Base-by-base conservation (phyloP, 2,113 vertebrate genomes). In the Otolemur garnettii region DNA sequence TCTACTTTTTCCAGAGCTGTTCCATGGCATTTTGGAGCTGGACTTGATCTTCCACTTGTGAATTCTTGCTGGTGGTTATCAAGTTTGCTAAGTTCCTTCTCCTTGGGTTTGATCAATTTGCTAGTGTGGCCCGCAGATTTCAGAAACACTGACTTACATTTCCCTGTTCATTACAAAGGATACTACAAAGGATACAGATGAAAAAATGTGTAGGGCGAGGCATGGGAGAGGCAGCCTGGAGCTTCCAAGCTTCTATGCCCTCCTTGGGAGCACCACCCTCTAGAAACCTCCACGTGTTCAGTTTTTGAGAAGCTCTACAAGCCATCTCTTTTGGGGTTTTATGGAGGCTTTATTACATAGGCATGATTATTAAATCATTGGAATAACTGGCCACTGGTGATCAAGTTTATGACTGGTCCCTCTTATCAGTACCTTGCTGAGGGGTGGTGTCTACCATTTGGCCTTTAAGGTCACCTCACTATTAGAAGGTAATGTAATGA, bases 401-500 rank as follows among this genome's bases (percentile, higher is more conserved):
- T 35, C 17, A n/a, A 35, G 17, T n/a, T 71, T 8, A 71, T n/a
- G 4, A 18, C 35, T 18, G 21, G 33, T n/a, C n/a, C 68, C n/a
- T 21, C 68, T 71, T 19, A 7, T 6, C 21, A 0, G 4, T 4
- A 26, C 10, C 42, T 80, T 0, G 0, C 57, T 33, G 7, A 13
- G n/a, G 69, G 53, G 13, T 28, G 10, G 26, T 62, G 45, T 66
- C 62, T 45, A 50, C 82, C 2, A 0, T 19, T 5, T 55, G 74
- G 79, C 60, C 42, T 57, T 30, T 12, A 59, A n/a, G 53, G 35
- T 21, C 24, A 64, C 60, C 62, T 35, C 38, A 2, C 42, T 66
- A n/a, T 5, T n/a, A 59, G 30, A 55, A 91, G 60, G 45, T 19
- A 21, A n/a, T 13, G 45, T 19, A 21, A n/a, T 13, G 21, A 60